Conservation (phyloP, 2,888 invertebrate genomes). For the Polietes domitor region DNA sequence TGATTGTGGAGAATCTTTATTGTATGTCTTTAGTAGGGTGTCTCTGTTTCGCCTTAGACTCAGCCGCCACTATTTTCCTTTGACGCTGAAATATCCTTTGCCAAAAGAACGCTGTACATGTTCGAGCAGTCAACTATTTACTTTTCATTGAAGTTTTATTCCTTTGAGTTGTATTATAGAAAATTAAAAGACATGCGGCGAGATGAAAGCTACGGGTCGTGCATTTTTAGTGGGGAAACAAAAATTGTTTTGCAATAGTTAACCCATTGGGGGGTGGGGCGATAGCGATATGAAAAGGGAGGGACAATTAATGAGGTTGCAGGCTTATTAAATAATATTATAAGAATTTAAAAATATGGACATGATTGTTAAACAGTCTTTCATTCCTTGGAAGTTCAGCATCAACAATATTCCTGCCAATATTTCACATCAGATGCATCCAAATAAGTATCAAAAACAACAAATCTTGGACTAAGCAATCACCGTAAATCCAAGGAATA, state of each 20-base stretch:
- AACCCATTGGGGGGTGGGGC: neutral
- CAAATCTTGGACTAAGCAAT: no score
- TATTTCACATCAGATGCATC: no score
- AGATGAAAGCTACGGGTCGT: neutral
- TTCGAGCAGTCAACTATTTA: conserved; percentile 56
- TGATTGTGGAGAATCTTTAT: no score
- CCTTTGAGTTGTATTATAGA: conserved; percentile 56
- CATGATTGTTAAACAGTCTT: no score
- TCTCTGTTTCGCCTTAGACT: neutral
- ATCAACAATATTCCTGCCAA: no score
- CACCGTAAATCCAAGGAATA: no score
- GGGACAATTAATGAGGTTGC: no score
- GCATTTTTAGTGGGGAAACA: neutral
- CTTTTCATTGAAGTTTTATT: conserved; percentile 58
- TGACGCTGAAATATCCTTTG: neutral
- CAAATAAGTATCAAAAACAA: no score
- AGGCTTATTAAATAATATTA: no score
- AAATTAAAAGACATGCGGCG: conserved; percentile 38
- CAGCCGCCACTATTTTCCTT: neutral
- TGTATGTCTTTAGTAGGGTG: neutral
- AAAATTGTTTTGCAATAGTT: neutral
- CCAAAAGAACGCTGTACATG: neutral
- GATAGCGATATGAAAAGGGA: no score
- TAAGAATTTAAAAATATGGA: no score
- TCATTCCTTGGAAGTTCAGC: no score